Conservation (phyloP, 2,113 vertebrate genomes). For the Oceanites oceanicus region DNA sequence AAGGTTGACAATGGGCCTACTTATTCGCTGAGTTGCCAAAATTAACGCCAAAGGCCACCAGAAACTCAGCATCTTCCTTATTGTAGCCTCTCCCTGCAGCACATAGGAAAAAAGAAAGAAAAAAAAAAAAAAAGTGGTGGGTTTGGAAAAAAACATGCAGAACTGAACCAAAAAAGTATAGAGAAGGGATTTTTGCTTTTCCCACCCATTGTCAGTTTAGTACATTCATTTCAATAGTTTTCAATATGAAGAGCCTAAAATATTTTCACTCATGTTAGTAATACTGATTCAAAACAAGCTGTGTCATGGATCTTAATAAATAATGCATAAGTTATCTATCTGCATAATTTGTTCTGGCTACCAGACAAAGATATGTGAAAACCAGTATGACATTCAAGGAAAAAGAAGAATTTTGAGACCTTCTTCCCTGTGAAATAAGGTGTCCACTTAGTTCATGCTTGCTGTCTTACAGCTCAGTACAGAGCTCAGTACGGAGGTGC, state of each 20-base stretch:
- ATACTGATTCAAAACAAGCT: not conserved
- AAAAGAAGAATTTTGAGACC: not conserved
- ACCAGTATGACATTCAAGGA: not conserved
- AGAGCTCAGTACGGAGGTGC: not conserved
- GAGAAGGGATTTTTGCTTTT: not conserved
- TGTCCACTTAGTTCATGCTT: not conserved
- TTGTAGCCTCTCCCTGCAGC: conserved; percentile 90
- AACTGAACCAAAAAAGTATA: not conserved
- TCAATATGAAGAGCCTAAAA: not conserved
- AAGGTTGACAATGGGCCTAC: conserved; percentile 95
- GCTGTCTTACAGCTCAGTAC: not conserved
- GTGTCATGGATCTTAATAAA: not conserved
- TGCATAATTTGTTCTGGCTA: not conserved
- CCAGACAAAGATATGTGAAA: not conserved
- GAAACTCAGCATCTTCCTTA: conserved; percentile 96
- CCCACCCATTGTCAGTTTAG: not conserved
- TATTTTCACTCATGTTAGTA: not conserved
- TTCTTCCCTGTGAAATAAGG: not conserved
- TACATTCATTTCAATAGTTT: not conserved
- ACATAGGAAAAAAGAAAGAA: not conserved
- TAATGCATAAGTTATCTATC: not conserved
- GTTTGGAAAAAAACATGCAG: not conserved
- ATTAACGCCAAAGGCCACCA: conserved; percentile 98
- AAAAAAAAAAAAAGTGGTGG: not conserved
- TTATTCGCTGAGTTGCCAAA: conserved; percentile 95